Evolutionary conservation across 2,113 vertebrate species (phyloP).

Genomic region (Sitta europaea): DNA sequence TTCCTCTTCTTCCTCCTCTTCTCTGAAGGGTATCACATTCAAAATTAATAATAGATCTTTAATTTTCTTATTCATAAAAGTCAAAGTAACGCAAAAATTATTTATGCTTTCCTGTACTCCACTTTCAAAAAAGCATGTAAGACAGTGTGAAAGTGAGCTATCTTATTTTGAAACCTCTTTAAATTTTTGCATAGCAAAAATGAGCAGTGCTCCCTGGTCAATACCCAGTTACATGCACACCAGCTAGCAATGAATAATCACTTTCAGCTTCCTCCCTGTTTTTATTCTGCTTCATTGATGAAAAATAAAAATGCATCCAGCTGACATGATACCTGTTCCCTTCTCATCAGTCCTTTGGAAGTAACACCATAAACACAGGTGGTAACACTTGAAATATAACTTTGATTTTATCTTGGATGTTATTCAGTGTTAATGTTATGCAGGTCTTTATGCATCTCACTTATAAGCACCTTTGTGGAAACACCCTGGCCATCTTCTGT

Average conservation of each 20-base stretch:
- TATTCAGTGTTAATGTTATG: not conserved
- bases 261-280: not conserved
- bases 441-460: not conserved
- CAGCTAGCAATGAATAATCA: slow-evolving; percentile 10
- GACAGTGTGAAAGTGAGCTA: not conserved
- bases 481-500: not conserved
- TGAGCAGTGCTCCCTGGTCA: not conserved
- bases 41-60: not conserved
- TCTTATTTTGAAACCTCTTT: not conserved
- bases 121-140: not conserved
- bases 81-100: not conserved
- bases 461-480: not conserved
- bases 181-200: not conserved
- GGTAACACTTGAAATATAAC: not conserved
- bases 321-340: not conserved
- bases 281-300: slow-evolving; percentile 1
- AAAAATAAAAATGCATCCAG: slow-evolving; percentile 8
- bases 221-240: not conserved
- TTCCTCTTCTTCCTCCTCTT: not conserved
- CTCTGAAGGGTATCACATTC: not conserved
- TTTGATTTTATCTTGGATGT: not conserved
- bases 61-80: not conserved
- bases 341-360: not conserved
- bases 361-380: not conserved
- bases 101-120: not conserved